Conservation (phyloP, 2,888 invertebrate species). For the Cryptocephalus primarius region DNA sequence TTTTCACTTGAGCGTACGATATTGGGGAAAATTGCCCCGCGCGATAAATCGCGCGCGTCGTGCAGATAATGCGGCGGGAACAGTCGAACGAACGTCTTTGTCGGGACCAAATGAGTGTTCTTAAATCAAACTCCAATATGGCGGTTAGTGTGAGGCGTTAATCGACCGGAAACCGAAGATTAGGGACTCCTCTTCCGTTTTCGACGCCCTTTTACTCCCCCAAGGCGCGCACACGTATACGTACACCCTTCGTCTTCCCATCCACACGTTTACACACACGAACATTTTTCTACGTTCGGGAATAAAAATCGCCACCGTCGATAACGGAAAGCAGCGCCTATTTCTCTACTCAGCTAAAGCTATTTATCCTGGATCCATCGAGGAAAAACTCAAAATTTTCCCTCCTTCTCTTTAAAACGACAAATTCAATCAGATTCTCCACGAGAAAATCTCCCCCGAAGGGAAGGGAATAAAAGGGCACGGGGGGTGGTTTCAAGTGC, state of each 20-base stretch:
- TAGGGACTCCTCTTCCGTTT: conserved; percentile 26
- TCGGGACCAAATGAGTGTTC: conserved; percentile 38
- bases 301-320: too few relatives aligned
- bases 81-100: conserved; percentile 30
- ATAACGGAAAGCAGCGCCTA: too few relatives aligned
- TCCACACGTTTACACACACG: too few relatives aligned
- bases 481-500: background rate
- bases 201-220: conserved; percentile 4
- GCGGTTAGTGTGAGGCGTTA: conserved; percentile 36
- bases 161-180: conserved; percentile 40
- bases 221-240: background rate
- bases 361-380: too few relatives aligned
- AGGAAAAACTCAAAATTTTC: too few relatives aligned
- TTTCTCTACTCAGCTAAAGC: too few relatives aligned
- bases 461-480: background rate
- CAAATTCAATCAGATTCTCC: too few relatives aligned
- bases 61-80: conserved; percentile 36
- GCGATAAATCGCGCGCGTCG: conserved; percentile 33
- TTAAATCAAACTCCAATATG: conserved; percentile 42
- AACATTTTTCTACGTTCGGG: too few relatives aligned
- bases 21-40: conserved; percentile 29
- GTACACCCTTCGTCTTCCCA: too few relatives aligned
- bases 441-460: too few relatives aligned
- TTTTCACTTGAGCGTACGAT: conserved; percentile 22
- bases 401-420: too few relatives aligned